These are phyloP conservation scores for Myotis planiceps DNA, from an alignment of 2,797 vertebrate genomes.

Conservation along the genomic window DNA sequence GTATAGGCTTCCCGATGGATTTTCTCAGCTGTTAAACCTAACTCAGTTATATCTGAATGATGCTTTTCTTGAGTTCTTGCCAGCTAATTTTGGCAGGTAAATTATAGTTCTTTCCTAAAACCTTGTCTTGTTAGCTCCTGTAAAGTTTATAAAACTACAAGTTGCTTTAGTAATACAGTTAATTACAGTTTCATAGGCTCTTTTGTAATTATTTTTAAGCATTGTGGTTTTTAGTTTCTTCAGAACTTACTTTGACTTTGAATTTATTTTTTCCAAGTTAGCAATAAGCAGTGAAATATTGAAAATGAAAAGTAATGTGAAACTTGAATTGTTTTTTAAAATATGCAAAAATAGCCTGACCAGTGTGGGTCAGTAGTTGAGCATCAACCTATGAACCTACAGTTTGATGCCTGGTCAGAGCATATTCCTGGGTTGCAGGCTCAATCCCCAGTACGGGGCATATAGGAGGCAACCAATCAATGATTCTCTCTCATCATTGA, in stretches of 20 bases:
- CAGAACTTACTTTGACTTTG: conserved; percentile 36
- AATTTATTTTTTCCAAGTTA: conserved; percentile 49
- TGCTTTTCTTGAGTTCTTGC: conserved; percentile 98
- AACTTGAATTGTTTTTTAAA: not conserved
- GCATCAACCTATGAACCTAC: too few relatives aligned
- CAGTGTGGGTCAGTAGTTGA: too few relatives aligned
- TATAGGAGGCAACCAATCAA: too few relatives aligned
- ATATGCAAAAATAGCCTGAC: not conserved
- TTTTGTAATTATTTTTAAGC: conserved; percentile 59
- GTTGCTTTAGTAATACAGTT: conserved; percentile 36
- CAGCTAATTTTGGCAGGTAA: conserved; percentile 98
- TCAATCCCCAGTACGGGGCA: too few relatives aligned
- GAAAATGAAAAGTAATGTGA: not conserved
- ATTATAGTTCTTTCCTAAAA: conserved; percentile 69
- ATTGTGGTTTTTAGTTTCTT: conserved; percentile 40
- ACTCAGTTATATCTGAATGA: conserved; percentile 98
- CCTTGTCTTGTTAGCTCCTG: conserved; percentile 43
- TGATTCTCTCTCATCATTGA: too few relatives aligned
- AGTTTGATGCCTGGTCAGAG: too few relatives aligned
- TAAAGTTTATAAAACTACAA: not conserved
- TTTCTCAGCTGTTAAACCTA: conserved; percentile 97
- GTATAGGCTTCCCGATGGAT: conserved; percentile 97
- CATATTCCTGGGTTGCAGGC: too few relatives aligned
- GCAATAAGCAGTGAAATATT: not conserved
- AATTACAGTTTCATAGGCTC: conserved; percentile 55